A percentile compares a stretch with the other conserved stretches of the same genome.
Evolutionary conservation across 2,888 invertebrate species (phyloP).

Genomic region (Lepidocyrtoides sp.): DNA sequence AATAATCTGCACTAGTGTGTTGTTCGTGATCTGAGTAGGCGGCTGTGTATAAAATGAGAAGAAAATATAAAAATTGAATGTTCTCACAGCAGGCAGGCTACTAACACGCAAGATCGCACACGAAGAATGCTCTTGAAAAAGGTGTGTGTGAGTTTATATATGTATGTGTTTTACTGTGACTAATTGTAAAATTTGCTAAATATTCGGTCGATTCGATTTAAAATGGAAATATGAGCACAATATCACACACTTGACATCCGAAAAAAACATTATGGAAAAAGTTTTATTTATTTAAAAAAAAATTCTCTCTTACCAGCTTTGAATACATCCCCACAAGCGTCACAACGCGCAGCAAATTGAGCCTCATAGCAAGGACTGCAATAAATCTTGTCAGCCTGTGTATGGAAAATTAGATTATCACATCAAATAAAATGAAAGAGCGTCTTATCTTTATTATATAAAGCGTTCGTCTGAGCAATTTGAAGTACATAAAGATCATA

Average conservation of each 20-base stretch:
- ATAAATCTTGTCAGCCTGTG: conserved; percentile 97
- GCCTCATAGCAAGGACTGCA: conserved; percentile 99
- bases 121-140: conserved; percentile 1
- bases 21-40: conserved; percentile 45
- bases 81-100: conserved; percentile 36
- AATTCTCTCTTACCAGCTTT: conserved; percentile 92
- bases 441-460: conserved; percentile 1
- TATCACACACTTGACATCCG: conserved; percentile 6
- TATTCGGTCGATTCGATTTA: conserved; percentile 5
- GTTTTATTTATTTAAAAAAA: neutral
- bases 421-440: neutral
- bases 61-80: conserved; percentile 32
- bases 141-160: too few species aligned
- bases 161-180: conserved; percentile 19
- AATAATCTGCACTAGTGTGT: neutral
- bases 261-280: neutral
- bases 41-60: conserved; percentile 9
- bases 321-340: conserved; percentile 99
- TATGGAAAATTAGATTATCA: conserved; percentile 3
- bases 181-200: conserved; percentile 39
- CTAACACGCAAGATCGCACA: conserved; percentile 46
- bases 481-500: neutral
- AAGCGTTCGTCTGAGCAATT: neutral
- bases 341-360: conserved; percentile 99
- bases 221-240: conserved; percentile 24